Base-by-base conservation (phyloP, 2,888 invertebrate genomes). In the Pherbina coryleti region DNA sequence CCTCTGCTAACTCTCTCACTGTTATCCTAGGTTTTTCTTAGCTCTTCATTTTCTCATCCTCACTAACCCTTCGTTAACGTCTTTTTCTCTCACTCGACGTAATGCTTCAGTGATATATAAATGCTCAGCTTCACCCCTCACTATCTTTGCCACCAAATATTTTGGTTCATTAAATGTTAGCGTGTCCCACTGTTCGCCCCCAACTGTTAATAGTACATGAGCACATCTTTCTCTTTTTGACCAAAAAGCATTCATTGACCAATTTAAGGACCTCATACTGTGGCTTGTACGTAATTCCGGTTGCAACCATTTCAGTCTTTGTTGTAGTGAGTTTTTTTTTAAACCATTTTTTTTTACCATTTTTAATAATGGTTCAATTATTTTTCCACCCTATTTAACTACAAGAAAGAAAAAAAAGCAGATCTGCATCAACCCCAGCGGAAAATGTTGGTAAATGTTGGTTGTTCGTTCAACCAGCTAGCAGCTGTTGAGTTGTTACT, bases 361-460 rank as follows among this genome's bases (percentile, higher is more conserved):
- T 73, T 80, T 84, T 84, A 82, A 87, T 87, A 87, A 87, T 87
- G 87, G 83, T 92, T 92, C 91, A 98, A 98, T 81, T 94, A 93
- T 57, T 93, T 91, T 89, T 98, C 97, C 80, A 96, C 96, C 86
- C 93, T 93, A 79, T 94, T 96, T 90, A 96, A 95, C 82, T 94
- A 94, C 83, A 82, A 82, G 82, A 72, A 66, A 76, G 34, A 55
- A 22, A 22, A 37, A 34, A 53, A 64, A 64, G 66, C 53, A 64
- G 34, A 53, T 34, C 37, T 44, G 34, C 57, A n/a, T 31, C 34
- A n/a, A 37, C 9, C 14, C 19, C 49, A 51, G 53, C 28, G 53
- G 44, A 11, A 44, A 44, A 44, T 44, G 44, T 44, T 44, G 44
- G 44, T 44, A 44, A 44, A 11, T 44, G 44, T 44, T 44, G 11